Percentiles rank a stretch among this genome's conserved stretches.
Evolutionary conservation across 2,888 invertebrate genomes (phyloP).

Genomic region (Drosophila emarginata): DNA sequence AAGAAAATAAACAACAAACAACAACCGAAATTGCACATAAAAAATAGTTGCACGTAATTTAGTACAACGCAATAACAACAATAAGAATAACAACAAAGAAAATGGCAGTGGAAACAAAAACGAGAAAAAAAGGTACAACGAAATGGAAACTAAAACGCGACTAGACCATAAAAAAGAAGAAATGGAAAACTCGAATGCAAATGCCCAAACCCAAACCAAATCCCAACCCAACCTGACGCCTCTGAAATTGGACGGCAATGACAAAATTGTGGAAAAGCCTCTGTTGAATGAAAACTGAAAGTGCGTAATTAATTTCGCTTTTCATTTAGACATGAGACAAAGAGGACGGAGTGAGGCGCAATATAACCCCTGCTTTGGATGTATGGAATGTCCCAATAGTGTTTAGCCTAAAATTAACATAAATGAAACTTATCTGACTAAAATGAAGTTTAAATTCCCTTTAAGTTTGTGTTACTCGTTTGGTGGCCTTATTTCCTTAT

Average conservation of each 20-base stretch:
- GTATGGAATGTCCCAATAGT: too few relatives aligned
- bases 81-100: slow-evolving; percentile 32
- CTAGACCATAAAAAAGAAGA: slow-evolving; percentile 63
- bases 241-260: slow-evolving; percentile 37
- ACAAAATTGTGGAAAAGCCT: slow-evolving; percentile 15
- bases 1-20: slow-evolving; percentile 34
- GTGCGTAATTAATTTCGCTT: slow-evolving; percentile 63
- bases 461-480: too few relatives aligned
- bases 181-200: slow-evolving; percentile 64
- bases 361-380: too few relatives aligned
- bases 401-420: background rate
- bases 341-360: too few relatives aligned
- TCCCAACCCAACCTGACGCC: slow-evolving; percentile 11
- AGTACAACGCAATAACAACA: slow-evolving; percentile 40
- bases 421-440: background rate
- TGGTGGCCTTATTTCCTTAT: too few relatives aligned
- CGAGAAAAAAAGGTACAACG: slow-evolving; percentile 11
- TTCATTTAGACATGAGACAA: slow-evolving; percentile 18
- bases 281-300: slow-evolving; percentile 52
- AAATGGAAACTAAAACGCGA: slow-evolving; percentile 56
- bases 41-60: slow-evolving; percentile 75
- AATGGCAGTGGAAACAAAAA: slow-evolving; percentile 17
- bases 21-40: slow-evolving; percentile 44
- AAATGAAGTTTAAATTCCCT: slow-evolving; percentile 7
- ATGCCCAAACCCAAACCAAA: slow-evolving; percentile 27